These are phyloP conservation scores for Synanthedon myopaeformis DNA, from an alignment of 2,888 invertebrate genomes.

Conservation along the genomic window DNA sequence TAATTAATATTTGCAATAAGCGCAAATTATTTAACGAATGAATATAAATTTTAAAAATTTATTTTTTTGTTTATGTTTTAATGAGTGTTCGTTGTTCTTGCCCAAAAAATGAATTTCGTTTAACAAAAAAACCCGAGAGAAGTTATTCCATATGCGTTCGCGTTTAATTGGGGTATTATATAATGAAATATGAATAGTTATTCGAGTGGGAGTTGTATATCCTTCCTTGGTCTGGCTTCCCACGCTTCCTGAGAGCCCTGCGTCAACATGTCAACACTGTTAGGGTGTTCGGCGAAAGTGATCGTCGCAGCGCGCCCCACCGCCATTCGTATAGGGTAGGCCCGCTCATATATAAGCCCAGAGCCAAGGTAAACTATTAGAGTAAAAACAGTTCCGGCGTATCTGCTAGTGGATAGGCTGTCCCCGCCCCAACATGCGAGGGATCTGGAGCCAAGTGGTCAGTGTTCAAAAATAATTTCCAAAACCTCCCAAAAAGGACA, in stretches of 20 bases:
- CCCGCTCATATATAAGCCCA: constrained; percentile 44
- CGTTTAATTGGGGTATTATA: not conserved
- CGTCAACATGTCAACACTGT: constrained; percentile 2
- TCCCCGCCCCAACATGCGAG: constrained; percentile 68
- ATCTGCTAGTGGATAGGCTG: constrained; percentile 45
- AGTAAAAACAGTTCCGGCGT: constrained; percentile 53
- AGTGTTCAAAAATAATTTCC: constrained; percentile 38
- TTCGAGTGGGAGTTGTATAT: not conserved
- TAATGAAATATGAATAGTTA: not conserved
- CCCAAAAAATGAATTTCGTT: too few species aligned
- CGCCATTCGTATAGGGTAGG: constrained; percentile 34
- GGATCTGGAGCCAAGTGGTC: constrained; percentile 73
- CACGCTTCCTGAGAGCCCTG: constrained; percentile 10
- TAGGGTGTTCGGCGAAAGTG: constrained; percentile 45
- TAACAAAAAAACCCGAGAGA: not conserved
- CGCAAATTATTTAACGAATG: too few species aligned
- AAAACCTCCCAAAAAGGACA: not conserved
- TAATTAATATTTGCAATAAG: too few species aligned
- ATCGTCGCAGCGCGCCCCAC: constrained; percentile 31
- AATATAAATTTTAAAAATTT: too few species aligned
- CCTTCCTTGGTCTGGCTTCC: constrained; percentile 6
- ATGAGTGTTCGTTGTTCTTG: too few species aligned
- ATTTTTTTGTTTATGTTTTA: too few species aligned
- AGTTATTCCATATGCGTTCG: not conserved
- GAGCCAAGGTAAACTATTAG: constrained; percentile 39